These are phyloP conservation scores for Leptinotarsa rubiginosa DNA, from an alignment of 2,888 invertebrate genomes.

Conservation along the genomic window DNA sequence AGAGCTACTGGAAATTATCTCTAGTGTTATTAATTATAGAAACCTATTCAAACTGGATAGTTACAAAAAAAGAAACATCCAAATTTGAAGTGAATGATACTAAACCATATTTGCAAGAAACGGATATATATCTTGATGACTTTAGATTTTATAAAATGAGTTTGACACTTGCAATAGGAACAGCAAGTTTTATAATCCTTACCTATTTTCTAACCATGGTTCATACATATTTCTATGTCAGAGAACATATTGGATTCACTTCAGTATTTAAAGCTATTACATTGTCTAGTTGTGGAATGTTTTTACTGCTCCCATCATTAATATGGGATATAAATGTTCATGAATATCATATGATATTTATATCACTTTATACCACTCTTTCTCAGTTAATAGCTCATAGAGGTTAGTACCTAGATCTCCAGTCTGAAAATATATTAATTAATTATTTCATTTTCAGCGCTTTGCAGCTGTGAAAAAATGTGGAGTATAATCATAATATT, in stretches of 20 bases:
- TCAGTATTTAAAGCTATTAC: conserved; percentile 71
- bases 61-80: conserved; percentile 28
- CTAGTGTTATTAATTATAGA: conserved; percentile 83
- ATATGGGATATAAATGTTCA: conserved; percentile 71
- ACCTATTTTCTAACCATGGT: conserved; percentile 55
- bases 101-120: conserved; percentile 49
- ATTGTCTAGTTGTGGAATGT: conserved; percentile 71
- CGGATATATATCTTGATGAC: conserved; percentile 56
- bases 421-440: conserved; percentile 1
- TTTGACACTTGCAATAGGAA: conserved; percentile 57
- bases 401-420: conserved; percentile 65
- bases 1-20: conserved; percentile 75
- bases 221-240: conserved; percentile 46
- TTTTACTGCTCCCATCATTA: conserved; percentile 73
- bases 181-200: conserved; percentile 53
- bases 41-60: conserved; percentile 79
- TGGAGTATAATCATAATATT: conserved; percentile 57
- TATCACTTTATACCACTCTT: conserved; percentile 74
- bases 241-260: conserved; percentile 47
- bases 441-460: conserved; percentile 46
- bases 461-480: conserved; percentile 53
- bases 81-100: conserved; percentile 42
- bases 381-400: conserved; percentile 75
- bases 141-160: conserved; percentile 60
- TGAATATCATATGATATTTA: conserved; percentile 70